A percentile compares a stretch with the other conserved stretches of the same genome.
These are phyloP conservation scores for Drosophila lacteicornis DNA, from an alignment of 1,140 invertebrate genomes.

Conservation along the genomic window DNA sequence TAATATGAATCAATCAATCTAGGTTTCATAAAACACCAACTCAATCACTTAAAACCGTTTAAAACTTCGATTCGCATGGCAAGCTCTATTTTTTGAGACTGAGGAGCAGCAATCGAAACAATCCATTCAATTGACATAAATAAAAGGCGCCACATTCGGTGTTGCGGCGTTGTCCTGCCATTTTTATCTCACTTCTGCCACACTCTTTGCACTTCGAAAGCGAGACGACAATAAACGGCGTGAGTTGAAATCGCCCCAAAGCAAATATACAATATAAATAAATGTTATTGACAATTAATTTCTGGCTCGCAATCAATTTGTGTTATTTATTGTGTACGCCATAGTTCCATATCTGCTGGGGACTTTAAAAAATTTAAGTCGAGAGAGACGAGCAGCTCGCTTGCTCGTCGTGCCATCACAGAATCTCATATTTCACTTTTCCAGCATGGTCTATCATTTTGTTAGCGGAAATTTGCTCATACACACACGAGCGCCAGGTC, in stretches of 20 bases:
- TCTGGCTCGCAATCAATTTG: slow-evolving; percentile 51
- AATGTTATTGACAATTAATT: slow-evolving; percentile 54
- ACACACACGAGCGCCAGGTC: slow-evolving; percentile 25
- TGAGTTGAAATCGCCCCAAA: slow-evolving; percentile 28
- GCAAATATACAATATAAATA: slow-evolving; percentile 39
- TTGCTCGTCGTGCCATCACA: not conserved
- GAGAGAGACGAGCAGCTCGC: not conserved
- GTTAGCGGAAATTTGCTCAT: slow-evolving; percentile 72
- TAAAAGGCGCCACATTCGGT: slow-evolving; percentile 3
- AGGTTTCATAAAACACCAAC: not conserved
- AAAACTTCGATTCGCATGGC: not conserved
- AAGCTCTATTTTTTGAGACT: not conserved
- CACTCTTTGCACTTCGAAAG: slow-evolving; percentile 32
- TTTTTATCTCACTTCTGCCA: slow-evolving; percentile 51
- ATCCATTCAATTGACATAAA: slow-evolving; percentile 22
- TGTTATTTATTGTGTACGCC: slow-evolving; percentile 40
- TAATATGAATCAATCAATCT: not conserved
- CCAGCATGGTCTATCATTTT: slow-evolving; percentile 60
- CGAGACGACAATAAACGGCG: slow-evolving; percentile 29
- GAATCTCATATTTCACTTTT: slow-evolving; percentile 44
- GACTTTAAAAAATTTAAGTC: slow-evolving; percentile 41
- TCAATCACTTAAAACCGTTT: not conserved
- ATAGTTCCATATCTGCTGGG: slow-evolving; percentile 18
- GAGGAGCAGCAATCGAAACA: not conserved
- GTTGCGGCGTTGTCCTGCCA: slow-evolving; percentile 12